phyloP scores from a whole-genome alignment of 2,113 vertebrate species.

The Gobius niger region DNA sequence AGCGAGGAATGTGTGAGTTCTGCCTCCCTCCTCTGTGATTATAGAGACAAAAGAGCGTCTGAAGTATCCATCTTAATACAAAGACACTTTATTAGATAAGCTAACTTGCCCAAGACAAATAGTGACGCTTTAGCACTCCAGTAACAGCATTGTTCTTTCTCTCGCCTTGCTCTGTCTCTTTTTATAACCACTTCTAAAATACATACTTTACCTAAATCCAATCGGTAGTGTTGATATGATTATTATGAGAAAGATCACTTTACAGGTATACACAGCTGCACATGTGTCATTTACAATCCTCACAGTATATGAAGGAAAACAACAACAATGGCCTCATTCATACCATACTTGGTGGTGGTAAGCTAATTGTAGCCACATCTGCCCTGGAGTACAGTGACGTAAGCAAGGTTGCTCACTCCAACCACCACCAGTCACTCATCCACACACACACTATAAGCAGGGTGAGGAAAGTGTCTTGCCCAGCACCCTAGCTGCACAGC shows the following conservation, averaged over 20 bases:
- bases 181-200: conserved; percentile 29
- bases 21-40: conserved; percentile 79
- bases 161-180: conserved; percentile 37
- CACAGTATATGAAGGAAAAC: no score
- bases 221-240: conserved; percentile 23
- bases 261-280: conserved; percentile 29
- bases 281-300: conserved; percentile 35
- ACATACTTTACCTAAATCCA: conserved; percentile 7
- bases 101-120: conserved; percentile 82
- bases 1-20: conserved; percentile 80
- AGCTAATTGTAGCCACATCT: no score
- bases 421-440: no score
- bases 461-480: no score
- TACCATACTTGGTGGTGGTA: no score
- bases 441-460: no score
- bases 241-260: conserved; percentile 44
- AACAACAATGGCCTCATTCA: no score
- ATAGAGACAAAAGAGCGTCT: conserved; percentile 80
- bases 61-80: conserved; percentile 82
- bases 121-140: conserved; percentile 51
- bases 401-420: no score
- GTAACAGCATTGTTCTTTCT: conserved; percentile 58
- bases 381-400: no score
- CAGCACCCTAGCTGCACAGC: no score
- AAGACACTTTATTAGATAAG: conserved; percentile 83